These are phyloP conservation scores for Philopedon plagiatum DNA, from an alignment of 2,888 invertebrate species.

Conservation along the genomic window DNA sequence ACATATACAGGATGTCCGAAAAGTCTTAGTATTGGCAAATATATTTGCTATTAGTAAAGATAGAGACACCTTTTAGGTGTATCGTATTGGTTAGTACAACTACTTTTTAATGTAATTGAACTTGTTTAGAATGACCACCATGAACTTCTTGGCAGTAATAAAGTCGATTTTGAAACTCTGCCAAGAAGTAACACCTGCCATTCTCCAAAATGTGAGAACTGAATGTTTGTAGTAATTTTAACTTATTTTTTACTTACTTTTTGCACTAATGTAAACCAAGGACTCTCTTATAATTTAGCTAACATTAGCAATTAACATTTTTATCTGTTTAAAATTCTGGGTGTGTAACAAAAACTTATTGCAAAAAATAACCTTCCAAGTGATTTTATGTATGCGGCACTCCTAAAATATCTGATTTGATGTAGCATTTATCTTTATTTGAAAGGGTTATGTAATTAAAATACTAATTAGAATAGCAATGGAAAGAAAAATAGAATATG, in stretches of 20 bases:
- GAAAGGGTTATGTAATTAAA: constrained; percentile 18
- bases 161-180: too few species aligned
- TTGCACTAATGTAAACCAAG: constrained; percentile 4
- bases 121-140: too few species aligned
- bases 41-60: too few species aligned
- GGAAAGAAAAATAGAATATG: constrained; percentile 7
- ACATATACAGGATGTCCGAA: too few species aligned
- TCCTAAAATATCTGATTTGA: constrained; percentile 22
- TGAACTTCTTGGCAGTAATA: too few species aligned
- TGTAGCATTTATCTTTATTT: constrained; percentile 18
- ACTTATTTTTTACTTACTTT: background rate
- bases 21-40: too few species aligned
- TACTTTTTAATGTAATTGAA: too few species aligned
- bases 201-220: too few species aligned
- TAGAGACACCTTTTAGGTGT: too few species aligned
- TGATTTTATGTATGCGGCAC: constrained; percentile 28
- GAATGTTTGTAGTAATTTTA: background rate
- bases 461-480: constrained; percentile 9
- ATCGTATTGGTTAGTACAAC: too few species aligned
- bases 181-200: too few species aligned
- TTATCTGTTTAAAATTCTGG: constrained; percentile 40
- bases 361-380: constrained; percentile 29
- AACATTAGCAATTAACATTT: constrained; percentile 43
- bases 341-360: constrained; percentile 34
- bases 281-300: constrained; percentile 6